Conservation (phyloP, 2,888 invertebrate genomes). For the Orthosia gothica region DNA sequence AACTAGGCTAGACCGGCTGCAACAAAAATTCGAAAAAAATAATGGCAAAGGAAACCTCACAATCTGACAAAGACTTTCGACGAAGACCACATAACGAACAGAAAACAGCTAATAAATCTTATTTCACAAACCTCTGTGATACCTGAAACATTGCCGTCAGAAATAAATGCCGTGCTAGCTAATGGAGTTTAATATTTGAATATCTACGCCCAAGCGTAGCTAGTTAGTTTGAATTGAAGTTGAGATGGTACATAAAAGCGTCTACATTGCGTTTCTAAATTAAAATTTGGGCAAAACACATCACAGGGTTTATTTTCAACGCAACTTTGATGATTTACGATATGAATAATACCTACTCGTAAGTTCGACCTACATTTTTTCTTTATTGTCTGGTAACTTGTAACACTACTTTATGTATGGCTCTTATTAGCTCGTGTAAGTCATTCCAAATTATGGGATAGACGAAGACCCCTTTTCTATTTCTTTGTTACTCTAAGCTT, state of each 20-base stretch:
- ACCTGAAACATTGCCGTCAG: conserved; percentile 18
- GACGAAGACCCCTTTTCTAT: no score
- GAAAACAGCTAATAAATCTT: conserved; percentile 31
- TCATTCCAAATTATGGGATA: no score
- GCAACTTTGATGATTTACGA: conserved; percentile 11
- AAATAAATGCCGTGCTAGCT: conserved; percentile 7
- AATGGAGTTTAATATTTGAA: conserved; percentile 54
- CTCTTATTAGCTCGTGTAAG: no score
- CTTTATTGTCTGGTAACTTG: neutral
- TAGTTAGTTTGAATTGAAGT: conserved; percentile 39
- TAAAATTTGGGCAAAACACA: conserved; percentile 35
- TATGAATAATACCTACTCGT: no score
- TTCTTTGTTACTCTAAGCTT: no score
- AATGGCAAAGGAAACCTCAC: conserved; percentile 1
- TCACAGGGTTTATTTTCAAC: neutral
- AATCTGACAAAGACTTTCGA: conserved; percentile 11
- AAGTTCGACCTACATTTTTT: conserved; percentile 1
- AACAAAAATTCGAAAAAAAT: neutral
- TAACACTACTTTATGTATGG: no score
- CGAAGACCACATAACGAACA: conserved; percentile 14
- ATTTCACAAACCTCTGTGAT: conserved; percentile 28
- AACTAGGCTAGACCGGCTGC: no score
- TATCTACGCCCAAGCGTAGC: conserved; percentile 9
- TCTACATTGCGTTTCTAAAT: conserved; percentile 51
- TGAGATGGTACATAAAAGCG: conserved; percentile 34